phyloP scores from a whole-genome alignment of 1,140 invertebrate genomes.

The Heliconius hewitsoni region DNA sequence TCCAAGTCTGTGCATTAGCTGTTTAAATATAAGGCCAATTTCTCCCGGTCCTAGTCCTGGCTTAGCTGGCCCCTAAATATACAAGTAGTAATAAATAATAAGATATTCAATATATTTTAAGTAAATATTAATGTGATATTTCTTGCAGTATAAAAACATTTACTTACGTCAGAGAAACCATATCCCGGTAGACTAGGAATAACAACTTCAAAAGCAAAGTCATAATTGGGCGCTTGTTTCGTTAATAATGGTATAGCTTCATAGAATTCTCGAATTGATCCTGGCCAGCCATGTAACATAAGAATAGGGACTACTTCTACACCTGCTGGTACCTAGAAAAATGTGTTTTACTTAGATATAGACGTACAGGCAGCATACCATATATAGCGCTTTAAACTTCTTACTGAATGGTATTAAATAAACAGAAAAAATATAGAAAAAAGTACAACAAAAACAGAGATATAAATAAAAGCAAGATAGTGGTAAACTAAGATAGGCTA shows the following conservation, averaged over 20 bases:
- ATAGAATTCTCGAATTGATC: constrained; percentile 92
- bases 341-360: neutral
- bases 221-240: constrained; percentile 72
- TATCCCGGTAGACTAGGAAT: constrained; percentile 91
- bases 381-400: no score
- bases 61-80: constrained; percentile 80
- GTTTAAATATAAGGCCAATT: constrained; percentile 88
- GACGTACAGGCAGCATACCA: no score
- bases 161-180: constrained; percentile 88
- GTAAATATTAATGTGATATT: neutral
- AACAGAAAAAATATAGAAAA: neutral
- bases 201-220: constrained; percentile 90
- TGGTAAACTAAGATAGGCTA: no score
- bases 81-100: neutral
- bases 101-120: neutral
- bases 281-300: constrained; percentile 94
- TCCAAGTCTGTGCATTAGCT: constrained; percentile 91
- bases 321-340: constrained; percentile 42
- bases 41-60: constrained; percentile 84
- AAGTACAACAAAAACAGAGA: no score
- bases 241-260: constrained; percentile 88
- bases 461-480: no score
- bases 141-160: neutral
- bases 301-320: constrained; percentile 86
- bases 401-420: neutral